Conservation (phyloP, 2,797 vertebrate genomes). For the Aphelocoma californica region DNA sequence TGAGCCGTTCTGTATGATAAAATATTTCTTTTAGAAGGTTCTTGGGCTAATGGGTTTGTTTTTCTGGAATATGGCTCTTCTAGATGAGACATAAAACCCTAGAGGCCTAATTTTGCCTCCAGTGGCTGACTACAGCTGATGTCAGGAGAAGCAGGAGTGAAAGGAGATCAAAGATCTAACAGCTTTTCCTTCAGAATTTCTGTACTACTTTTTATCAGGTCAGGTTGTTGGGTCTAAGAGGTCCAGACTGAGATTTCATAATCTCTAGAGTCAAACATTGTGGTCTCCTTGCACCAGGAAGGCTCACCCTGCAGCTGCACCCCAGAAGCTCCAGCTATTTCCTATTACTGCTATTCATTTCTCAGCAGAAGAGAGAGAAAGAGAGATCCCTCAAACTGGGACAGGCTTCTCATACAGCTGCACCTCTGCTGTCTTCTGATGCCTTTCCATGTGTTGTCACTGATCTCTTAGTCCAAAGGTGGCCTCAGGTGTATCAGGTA, state of each 20-base stretch:
- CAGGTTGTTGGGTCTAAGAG: neutral
- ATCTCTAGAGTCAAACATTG: neutral
- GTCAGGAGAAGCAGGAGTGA: neutral
- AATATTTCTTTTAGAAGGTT: slow-evolving; percentile 56
- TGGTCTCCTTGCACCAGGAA: neutral
- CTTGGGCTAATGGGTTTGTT: slow-evolving; percentile 30
- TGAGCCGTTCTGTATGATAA: slow-evolving; percentile 30
- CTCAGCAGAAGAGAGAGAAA: neutral
- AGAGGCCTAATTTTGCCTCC: slow-evolving; percentile 7
- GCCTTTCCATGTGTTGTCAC: neutral
- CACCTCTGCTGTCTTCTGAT: neutral
- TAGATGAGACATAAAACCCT: slow-evolving; percentile 23
- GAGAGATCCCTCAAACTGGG: neutral
- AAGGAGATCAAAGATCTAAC: neutral
- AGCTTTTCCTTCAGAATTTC: neutral
- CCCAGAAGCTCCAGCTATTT: neutral
- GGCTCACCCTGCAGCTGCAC: neutral
- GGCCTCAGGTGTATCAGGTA: neutral
- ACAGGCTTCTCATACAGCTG: neutral
- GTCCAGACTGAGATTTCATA: neutral
- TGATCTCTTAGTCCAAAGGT: neutral
- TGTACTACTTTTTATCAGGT: neutral
- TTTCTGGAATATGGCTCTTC: slow-evolving; percentile 19
- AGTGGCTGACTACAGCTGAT: neutral
- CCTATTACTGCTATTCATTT: neutral